Evolutionary conservation across 2,113 vertebrate genomes (phyloP).

Genomic region (Prunella fulvescens): DNA sequence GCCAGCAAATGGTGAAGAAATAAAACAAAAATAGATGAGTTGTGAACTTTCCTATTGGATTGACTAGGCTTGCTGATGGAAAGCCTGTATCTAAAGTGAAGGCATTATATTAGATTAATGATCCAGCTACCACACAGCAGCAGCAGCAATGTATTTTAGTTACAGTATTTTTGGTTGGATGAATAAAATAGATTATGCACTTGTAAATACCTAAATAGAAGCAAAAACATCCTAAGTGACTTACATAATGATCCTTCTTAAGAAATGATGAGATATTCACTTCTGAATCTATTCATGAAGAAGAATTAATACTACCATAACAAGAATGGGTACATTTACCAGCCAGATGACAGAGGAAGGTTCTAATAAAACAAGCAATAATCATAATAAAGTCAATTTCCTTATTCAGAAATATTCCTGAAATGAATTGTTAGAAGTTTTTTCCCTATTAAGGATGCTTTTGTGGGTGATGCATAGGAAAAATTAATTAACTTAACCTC

Average conservation of each 20-base stretch:
- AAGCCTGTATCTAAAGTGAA: background rate
- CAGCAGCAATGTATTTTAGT: background rate
- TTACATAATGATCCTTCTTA: background rate
- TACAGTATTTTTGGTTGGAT: background rate
- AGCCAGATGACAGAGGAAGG: background rate
- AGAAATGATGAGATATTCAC: background rate
- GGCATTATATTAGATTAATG: background rate
- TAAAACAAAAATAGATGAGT: background rate
- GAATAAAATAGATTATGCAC: conserved; percentile 21
- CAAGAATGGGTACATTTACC: background rate
- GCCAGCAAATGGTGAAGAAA: background rate
- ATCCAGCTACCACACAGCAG: background rate
- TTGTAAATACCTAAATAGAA: conserved; percentile 9
- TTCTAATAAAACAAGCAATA: background rate
- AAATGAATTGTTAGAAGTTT: background rate
- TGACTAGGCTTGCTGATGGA: background rate
- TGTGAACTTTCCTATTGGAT: background rate
- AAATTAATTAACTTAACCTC: background rate
- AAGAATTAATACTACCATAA: background rate
- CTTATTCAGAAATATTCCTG: background rate
- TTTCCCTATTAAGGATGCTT: background rate
- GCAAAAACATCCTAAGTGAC: background rate
- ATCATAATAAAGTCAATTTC: background rate
- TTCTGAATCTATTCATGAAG: background rate
- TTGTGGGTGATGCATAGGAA: background rate